These are phyloP conservation scores for Ptychoptera albimana DNA, from an alignment of 2,888 invertebrate genomes.

Conservation along the genomic window DNA sequence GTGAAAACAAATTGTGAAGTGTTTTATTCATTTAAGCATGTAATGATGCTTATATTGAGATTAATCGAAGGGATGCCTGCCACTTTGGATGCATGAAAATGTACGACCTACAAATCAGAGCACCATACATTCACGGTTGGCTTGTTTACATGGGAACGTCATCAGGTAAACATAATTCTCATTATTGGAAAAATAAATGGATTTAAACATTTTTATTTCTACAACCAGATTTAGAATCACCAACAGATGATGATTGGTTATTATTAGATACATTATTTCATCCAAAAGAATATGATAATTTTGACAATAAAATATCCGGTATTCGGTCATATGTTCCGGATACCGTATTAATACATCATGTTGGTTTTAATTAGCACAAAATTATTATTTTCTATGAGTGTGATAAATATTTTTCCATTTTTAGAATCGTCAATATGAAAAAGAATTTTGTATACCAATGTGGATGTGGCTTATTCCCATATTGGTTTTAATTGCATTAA, in stretches of 20 bases:
- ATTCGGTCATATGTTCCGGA: no score
- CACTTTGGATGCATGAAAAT: conserved; percentile 7
- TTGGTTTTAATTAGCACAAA: background rate
- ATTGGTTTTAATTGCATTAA: background rate
- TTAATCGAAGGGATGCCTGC: conserved; percentile 4
- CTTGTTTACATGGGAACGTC: conserved; percentile 8
- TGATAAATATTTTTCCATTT: no score
- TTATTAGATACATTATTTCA: conserved; percentile 6
- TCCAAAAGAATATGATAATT: conserved; percentile 5
- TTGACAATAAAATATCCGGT: background rate
- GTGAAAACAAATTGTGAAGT: background rate
- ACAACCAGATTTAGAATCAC: conserved; percentile 7
- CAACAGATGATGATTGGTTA: conserved; percentile 8
- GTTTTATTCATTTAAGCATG: conserved; percentile 2
- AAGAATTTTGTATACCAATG: conserved; percentile 6
- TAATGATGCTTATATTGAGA: conserved; percentile 4
- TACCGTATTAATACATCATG: no score
- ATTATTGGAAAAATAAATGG: background rate
- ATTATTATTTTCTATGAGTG: background rate
- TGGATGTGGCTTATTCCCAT: conserved; percentile 7
- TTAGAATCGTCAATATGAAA: background rate
- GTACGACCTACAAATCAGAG: conserved; percentile 5
- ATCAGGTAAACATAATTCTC: background rate
- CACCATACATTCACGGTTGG: conserved; percentile 8
- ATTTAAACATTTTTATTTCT: conserved; percentile 3